Evolutionary conservation across 2,113 vertebrate species (phyloP), one percentile per base, ranked within the genome.

Genomic region (Larimichthys polyactis): DNA sequence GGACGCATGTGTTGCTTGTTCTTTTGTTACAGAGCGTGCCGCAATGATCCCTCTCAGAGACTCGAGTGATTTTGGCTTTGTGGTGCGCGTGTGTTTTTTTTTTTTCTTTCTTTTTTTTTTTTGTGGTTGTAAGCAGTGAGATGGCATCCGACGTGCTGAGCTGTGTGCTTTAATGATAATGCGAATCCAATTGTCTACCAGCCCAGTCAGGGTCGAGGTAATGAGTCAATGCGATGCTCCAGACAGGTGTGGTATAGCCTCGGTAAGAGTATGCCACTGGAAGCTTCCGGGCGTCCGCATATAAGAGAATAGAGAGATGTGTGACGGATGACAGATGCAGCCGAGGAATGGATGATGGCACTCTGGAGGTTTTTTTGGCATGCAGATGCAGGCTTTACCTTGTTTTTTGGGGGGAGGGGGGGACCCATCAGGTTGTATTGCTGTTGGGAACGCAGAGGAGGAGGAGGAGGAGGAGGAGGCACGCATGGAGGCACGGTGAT

Each of bases 351-450:
- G 22, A 67, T 62, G 44, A 85, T 71, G 74, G 27, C 54, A 49
- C 29, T 75, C 51, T 5, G 32, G 64, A 65, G 75, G 19, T 20
- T 69, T 64, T 69, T 64, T 40, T 68, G 44, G 27, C 88, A 92
- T 92, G 91, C 89, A 85, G 78, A 86, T 71, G 70, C 46, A 44
- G 82, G 80, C 15, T 89, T 91, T 92, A 91, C 89, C 91, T 92
- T 85, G 27, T 60, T 64, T 84, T 29, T 19, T 4, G 6, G 5
- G 32, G 32, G 32, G 32, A 36, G 10, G 10, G 44, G 65, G 49
- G 84, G 72, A 68, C 17, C 81, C 79, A 62, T 55, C 79, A 74
- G 84, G 81, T 68, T 78, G 80, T 36, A 77, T 65, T 76, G 74
- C 15, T 76, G 78, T 11, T 68, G 9, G 69, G 84, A 36, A 40